Evolutionary conservation across 2,888 invertebrate species (phyloP), one percentile per base, ranked within the genome.

Genomic region (Patella pellucida): DNA sequence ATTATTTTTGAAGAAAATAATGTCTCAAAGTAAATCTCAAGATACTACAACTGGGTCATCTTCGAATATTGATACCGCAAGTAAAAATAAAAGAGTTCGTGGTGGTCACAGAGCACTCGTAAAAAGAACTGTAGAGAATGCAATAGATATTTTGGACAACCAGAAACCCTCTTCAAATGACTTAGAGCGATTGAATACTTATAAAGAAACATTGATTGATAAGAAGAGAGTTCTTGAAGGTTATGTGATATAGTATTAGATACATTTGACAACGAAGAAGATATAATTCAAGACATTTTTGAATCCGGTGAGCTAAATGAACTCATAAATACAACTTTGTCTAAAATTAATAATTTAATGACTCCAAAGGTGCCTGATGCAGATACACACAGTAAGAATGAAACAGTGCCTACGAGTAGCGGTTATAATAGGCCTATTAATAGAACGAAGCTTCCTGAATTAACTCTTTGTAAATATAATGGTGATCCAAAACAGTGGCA

Each of bases 241-340:
- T n/a, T n/a, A n/a, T 56, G 56, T 19, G 56, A 15, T 7, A 19
- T n/a, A 9, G 7, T 56, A n/a, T 19, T 56, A 15, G 56, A 56
- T n/a, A 56, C 11, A n/a, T 15, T 14, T 56, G 56, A 27, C 27
- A 27, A 14, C n/a, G 56, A 56, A n/a, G 56, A 14, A 5, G 56
- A 56, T 11, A 56, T 56, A 15, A n/a, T n/a, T n/a, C 11, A 56
- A 0, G 56, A 56, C 4, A 15, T 56, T 56, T 56, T 56, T n/a
- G 56, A 56, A n/a, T n/a, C 15, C 15, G n/a, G 56, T 56, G 56
- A 56, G 56, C n/a, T 56, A n/a, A n/a, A n/a, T 56, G 56, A 56
- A 5, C n/a, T n/a, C n/a, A n/a, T 56, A 9, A 27, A 27, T 27
- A 27, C 3, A 3, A 27, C 27, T 27, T 27, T 27, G 27, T 27